A percentile compares a stretch with the other conserved stretches of the same genome.
These are phyloP conservation scores for Lepus oiostolus DNA, from an alignment of 2,797 vertebrate genomes.

Conservation along the genomic window DNA sequence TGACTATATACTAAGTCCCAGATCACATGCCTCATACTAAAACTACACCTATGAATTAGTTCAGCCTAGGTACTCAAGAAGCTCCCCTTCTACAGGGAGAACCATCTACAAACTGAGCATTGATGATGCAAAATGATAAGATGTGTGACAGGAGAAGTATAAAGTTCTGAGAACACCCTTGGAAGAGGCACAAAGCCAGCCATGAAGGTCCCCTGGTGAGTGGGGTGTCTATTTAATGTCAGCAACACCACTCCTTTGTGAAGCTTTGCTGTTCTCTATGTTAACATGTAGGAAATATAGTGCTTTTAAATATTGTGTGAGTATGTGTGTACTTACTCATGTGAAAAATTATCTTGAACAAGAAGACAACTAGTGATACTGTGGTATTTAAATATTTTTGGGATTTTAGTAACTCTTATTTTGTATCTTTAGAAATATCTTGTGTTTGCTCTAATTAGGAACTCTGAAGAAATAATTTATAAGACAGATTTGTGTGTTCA, in stretches of 20 bases:
- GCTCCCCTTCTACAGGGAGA: neutral
- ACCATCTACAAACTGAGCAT: neutral
- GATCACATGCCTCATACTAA: neutral
- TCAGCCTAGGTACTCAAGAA: neutral
- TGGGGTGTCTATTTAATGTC: too few species aligned
- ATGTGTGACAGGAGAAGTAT: neutral
- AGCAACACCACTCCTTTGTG: too few species aligned
- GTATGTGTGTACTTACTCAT: too few species aligned
- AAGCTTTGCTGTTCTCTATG: neutral
- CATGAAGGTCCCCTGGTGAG: neutral
- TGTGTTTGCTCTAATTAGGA: neutral
- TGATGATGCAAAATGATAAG: neutral
- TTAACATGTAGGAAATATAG: neutral
- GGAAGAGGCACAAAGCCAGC: too few species aligned
- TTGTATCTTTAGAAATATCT: neutral
- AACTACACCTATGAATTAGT: neutral
- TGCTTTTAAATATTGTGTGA: neutral
- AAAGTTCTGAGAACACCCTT: neutral
- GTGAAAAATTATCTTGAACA: neutral
- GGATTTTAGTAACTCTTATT: neutral
- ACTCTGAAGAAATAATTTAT: neutral
- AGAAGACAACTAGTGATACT: neutral
- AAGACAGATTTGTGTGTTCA: neutral
- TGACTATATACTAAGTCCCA: neutral
- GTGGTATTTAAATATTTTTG: neutral